Conservation (phyloP, 2,888 invertebrate genomes). For the Phyllotreta cruciferae region DNA sequence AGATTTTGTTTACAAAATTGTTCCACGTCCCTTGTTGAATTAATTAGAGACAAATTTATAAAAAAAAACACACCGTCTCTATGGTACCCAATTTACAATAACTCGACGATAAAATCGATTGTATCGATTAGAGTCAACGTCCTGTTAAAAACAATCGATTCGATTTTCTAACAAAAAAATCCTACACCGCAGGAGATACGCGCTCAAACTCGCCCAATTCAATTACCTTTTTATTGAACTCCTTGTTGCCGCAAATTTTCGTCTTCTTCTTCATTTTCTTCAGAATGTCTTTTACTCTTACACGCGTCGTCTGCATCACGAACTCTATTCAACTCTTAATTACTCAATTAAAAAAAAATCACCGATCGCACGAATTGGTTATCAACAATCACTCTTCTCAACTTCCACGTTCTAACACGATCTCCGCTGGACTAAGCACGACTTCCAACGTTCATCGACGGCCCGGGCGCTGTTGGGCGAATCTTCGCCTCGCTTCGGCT, state of each 20-base stretch:
- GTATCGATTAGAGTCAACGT: no score
- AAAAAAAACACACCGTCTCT: no score
- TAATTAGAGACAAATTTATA: no score
- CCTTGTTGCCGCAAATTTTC: slow-evolving; percentile 20
- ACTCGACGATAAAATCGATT: no score
- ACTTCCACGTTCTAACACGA: no score
- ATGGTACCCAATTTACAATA: no score
- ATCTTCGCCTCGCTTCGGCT: slow-evolving; percentile 7
- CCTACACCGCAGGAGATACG: no score
- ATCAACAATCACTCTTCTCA: slow-evolving; percentile 12
- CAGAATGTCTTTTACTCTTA: slow-evolving; percentile 25
- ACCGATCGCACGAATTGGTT: slow-evolving; percentile 2
- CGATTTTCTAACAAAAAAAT: no score
- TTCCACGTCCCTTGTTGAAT: no score
- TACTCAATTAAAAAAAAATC: slow-evolving; percentile 4
- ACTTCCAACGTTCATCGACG: slow-evolving; percentile 16
- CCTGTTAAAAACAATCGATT: no score
- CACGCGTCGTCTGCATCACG: slow-evolving; percentile 17
- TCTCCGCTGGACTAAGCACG: slow-evolving; percentile 8
- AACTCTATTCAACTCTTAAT: slow-evolving; percentile 5
- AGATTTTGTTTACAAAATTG: no score
- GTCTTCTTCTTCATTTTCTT: slow-evolving; percentile 30
- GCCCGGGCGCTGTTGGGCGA: no score
- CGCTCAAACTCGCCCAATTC: not conserved
- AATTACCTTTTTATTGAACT: slow-evolving; percentile 25